Conservation (phyloP, 2,797 vertebrate genomes). For the Anisognathus igniventris region DNA sequence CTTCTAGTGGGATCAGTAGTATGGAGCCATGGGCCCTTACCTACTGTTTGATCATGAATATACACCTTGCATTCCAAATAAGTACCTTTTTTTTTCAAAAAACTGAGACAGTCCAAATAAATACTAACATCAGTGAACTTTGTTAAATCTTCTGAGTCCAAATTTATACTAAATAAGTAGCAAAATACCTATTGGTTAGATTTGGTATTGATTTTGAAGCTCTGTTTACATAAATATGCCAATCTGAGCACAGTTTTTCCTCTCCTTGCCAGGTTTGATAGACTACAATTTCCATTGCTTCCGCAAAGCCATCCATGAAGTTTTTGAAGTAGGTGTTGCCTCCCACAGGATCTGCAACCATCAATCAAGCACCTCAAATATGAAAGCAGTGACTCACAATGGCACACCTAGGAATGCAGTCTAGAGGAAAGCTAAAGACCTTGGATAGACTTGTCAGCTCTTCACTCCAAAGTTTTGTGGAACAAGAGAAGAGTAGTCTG, state of each 20-base stretch:
- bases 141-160: not conserved
- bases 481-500: constrained; percentile 53
- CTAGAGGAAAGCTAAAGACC: constrained; percentile 69
- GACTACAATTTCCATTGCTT: constrained; percentile 99
- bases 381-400: constrained; percentile 92
- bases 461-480: constrained; percentile 63
- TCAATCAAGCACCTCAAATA: constrained; percentile 82
- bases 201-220: not conserved
- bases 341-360: constrained; percentile 83
- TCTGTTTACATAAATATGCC: not conserved
- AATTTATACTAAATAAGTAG: not conserved
- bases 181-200: not conserved
- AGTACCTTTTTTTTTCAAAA: not conserved
- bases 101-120: not conserved
- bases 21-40: not conserved
- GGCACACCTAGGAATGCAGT: constrained; percentile 91
- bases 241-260: not conserved
- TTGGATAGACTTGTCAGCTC: constrained; percentile 51
- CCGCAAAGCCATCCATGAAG: constrained; percentile 98
- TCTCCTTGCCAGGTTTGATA: constrained; percentile 86
- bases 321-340: constrained; percentile 94
- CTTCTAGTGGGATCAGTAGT: not conserved
- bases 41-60: not conserved
- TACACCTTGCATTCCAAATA: not conserved
- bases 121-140: not conserved